Conservation (phyloP, 2,797 vertebrate genomes). For the Tauraco hartlaubi region DNA sequence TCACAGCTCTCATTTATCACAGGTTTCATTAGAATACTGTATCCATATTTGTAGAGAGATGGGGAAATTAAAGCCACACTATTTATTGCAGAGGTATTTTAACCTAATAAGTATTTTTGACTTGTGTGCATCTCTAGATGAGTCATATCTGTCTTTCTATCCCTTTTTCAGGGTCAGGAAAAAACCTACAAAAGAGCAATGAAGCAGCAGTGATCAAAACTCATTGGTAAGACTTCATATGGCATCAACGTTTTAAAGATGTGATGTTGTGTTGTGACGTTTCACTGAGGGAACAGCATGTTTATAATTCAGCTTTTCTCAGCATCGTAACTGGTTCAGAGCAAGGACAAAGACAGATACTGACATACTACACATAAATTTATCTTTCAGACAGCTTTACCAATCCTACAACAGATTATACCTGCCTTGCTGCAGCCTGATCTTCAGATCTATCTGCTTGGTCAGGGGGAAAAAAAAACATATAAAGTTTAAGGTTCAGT, state of each 20-base stretch:
- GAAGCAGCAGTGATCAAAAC: neutral
- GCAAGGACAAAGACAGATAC: conserved; percentile 55
- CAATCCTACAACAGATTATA: neutral
- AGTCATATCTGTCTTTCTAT: neutral
- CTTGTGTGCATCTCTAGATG: neutral
- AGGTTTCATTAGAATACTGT: neutral
- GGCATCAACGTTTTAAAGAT: neutral
- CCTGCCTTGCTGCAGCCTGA: neutral
- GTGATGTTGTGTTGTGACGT: neutral
- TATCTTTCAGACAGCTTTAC: conserved; percentile 47
- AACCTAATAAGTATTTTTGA: neutral
- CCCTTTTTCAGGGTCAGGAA: neutral
- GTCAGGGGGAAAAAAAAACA: neutral
- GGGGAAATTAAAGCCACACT: neutral
- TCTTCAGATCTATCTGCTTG: neutral
- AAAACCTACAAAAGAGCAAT: neutral
- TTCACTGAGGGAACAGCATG: conserved; percentile 4
- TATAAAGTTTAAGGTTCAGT: neutral
- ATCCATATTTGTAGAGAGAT: neutral
- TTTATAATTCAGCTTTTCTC: conserved; percentile 54
- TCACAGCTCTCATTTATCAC: neutral
- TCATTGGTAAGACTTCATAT: neutral
- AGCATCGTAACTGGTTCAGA: conserved; percentile 54
- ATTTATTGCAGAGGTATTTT: neutral
- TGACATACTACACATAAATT: conserved; percentile 31